Conservation (phyloP, 2,888 invertebrate species). For the Tetrapedia diversipes region DNA sequence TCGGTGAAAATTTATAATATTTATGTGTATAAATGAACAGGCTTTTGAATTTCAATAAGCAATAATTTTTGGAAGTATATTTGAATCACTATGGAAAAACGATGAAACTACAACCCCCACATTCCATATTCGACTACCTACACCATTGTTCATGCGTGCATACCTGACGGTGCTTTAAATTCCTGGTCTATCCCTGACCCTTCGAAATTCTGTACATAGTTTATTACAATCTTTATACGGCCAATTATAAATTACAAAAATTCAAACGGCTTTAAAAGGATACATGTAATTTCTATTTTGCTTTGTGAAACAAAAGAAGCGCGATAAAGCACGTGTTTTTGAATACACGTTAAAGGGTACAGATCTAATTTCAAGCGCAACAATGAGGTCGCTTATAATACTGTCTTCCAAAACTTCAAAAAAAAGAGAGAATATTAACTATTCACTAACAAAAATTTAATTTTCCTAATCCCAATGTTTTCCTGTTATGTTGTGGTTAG, state of each 20-base stretch:
- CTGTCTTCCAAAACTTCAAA: background rate
- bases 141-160: constrained; percentile 33
- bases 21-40: no score
- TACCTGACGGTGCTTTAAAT: constrained; percentile 39
- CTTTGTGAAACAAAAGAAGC: background rate
- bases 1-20: no score
- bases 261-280: background rate
- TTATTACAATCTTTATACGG: background rate
- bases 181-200: background rate
- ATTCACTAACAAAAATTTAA: background rate
- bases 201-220: background rate
- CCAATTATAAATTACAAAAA: background rate
- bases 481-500: background rate
- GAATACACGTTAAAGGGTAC: background rate
- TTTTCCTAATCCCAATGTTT: background rate
- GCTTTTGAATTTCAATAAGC: background rate
- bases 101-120: constrained; percentile 10
- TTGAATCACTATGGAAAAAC: background rate
- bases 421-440: background rate
- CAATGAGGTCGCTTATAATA: background rate
- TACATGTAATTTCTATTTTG: background rate
- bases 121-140: constrained; percentile 39
- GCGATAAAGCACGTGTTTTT: background rate
- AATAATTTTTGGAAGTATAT: background rate
- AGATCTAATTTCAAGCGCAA: background rate